These are phyloP conservation scores for Zoroaster sp. DNA, from an alignment of 53 echinoderm and acorn worm genomes.

Conservation along the genomic window DNA sequence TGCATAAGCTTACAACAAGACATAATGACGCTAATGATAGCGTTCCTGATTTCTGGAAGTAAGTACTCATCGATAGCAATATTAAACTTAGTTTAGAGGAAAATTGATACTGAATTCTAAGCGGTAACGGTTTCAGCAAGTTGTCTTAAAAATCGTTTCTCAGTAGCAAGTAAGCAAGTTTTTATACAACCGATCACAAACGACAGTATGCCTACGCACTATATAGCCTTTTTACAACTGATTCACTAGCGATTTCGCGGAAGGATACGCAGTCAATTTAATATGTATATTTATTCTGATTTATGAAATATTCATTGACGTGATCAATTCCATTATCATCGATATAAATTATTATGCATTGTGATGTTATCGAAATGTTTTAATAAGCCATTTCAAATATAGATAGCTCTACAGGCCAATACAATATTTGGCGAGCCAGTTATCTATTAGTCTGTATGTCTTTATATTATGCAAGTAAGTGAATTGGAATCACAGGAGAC, in stretches of 20 bases:
- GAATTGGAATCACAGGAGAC: too few relatives aligned
- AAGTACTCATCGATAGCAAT: neutral
- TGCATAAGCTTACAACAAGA: neutral
- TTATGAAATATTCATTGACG: conserved; percentile 18
- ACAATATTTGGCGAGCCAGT: too few relatives aligned
- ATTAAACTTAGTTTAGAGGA: neutral
- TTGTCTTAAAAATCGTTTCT: neutral
- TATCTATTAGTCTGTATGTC: too few relatives aligned
- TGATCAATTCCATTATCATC: neutral
- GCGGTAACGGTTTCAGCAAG: neutral
- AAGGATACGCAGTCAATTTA: conserved; percentile 6
- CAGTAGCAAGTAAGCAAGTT: neutral
- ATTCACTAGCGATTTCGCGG: neutral
- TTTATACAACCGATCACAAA: neutral
- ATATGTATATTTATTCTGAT: neutral
- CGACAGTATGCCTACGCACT: neutral
- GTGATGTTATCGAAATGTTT: neutral
- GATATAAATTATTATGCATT: neutral
- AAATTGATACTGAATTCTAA: neutral
- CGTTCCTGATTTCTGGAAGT: neutral
- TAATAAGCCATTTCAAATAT: neutral
- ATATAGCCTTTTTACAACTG: neutral
- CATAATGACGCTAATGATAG: conserved; percentile 13
- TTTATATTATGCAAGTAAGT: too few relatives aligned
- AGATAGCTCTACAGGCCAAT: too few relatives aligned